Conservation (phyloP, 2,113 vertebrate genomes). For the Periophthalmus modestus region DNA sequence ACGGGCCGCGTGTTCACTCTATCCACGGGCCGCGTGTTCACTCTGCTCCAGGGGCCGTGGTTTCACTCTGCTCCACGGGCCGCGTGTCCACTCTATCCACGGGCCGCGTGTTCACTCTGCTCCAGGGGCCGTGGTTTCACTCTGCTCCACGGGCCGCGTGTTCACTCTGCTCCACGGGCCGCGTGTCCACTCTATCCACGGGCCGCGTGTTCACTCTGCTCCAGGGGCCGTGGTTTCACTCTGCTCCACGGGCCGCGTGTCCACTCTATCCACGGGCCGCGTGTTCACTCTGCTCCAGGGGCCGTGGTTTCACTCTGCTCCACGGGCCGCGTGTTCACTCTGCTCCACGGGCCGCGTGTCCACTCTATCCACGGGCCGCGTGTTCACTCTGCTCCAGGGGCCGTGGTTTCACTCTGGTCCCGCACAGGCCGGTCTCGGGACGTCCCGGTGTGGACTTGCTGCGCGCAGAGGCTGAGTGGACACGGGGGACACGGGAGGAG, state of each 20-base stretch:
- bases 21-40: slow-evolving; percentile 48
- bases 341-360: too few species aligned
- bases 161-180: too few species aligned
- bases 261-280: slow-evolving; percentile 45
- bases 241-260: slow-evolving; percentile 42
- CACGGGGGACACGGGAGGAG: neutral
- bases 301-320: too few species aligned
- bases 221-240: too few species aligned
- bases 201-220: slow-evolving; percentile 54
- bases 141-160: slow-evolving; percentile 39
- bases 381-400: too few species aligned
- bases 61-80: slow-evolving; percentile 34
- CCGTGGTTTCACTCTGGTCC: slow-evolving; percentile 41
- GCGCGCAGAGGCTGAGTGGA: neutral
- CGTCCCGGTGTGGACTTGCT: slow-evolving; percentile 25
- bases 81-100: slow-evolving; percentile 49
- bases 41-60: too few species aligned
- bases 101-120: slow-evolving; percentile 52
- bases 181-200: too few species aligned
- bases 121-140: too few species aligned
- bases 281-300: too few species aligned
- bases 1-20: slow-evolving; percentile 43
- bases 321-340: slow-evolving; percentile 47
- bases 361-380: slow-evolving; percentile 41
- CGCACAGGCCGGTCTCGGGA: neutral